Percentiles rank a stretch among this genome's conserved stretches.
Conservation (phyloP, 1,140 invertebrate species). For the Drosophila prosaltans region DNA sequence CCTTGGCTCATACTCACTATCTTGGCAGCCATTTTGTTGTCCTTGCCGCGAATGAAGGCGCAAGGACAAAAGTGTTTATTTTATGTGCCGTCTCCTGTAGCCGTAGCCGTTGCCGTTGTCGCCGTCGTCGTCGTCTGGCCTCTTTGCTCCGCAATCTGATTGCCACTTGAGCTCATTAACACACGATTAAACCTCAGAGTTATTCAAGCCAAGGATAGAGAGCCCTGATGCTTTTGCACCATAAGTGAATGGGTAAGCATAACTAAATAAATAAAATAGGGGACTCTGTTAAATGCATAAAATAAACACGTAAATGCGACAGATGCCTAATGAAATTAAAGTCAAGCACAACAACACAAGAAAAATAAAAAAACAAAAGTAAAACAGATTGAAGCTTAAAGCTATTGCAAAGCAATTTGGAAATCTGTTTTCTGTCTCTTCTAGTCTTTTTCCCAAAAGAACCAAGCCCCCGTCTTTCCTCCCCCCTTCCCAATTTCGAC, state of each 20-base stretch:
- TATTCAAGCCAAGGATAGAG: slow-evolving; percentile 56
- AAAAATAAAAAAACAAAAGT: too few relatives aligned
- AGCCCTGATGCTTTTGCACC: slow-evolving; percentile 24
- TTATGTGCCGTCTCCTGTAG: slow-evolving; percentile 47
- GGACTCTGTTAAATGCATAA: slow-evolving; percentile 52
- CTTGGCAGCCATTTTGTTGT: slow-evolving; percentile 28
- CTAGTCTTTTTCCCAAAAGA: slow-evolving; percentile 1
- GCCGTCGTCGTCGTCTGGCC: slow-evolving; percentile 37
- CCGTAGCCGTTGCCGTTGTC: slow-evolving; percentile 30
- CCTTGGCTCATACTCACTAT: slow-evolving; percentile 17
- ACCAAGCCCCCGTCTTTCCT: background rate
- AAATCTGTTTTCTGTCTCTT: slow-evolving; percentile 52
- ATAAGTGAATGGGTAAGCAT: slow-evolving; percentile 60
- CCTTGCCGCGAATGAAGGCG: slow-evolving; percentile 40
- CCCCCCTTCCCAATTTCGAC: background rate
- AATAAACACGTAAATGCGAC: slow-evolving; percentile 34
- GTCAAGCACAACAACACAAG: slow-evolving; percentile 28
- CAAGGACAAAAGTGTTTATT: slow-evolving; percentile 74
- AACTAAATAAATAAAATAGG: slow-evolving; percentile 38
- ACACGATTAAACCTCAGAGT: slow-evolving; percentile 75
- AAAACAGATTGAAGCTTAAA: slow-evolving; percentile 20
- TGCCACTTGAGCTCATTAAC: slow-evolving; percentile 78
- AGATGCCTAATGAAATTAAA: slow-evolving; percentile 58
- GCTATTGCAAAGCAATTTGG: slow-evolving; percentile 13
- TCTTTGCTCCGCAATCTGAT: slow-evolving; percentile 70